phyloP scores from a whole-genome alignment of 1,140 invertebrate species.

The Anthonomus grandis region DNA sequence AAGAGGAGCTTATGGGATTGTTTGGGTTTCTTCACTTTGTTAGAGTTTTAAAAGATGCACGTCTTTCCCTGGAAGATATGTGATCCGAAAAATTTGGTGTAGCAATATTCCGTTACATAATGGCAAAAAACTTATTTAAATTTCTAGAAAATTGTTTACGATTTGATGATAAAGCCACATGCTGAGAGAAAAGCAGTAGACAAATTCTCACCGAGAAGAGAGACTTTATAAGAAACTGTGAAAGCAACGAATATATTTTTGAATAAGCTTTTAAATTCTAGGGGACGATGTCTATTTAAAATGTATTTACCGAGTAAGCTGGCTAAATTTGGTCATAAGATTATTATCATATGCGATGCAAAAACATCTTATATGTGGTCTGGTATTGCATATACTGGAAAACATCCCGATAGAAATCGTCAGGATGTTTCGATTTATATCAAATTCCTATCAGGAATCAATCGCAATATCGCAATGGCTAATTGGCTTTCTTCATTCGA shows the following conservation, averaged over 20 bases:
- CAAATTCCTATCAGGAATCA: too few species aligned
- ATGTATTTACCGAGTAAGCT: too few species aligned
- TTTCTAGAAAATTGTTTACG: slow-evolving; percentile 1
- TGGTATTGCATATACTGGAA: not conserved
- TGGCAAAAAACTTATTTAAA: not conserved
- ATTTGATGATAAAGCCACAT: slow-evolving; percentile 11
- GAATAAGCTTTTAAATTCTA: too few species aligned
- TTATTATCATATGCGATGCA: too few species aligned
- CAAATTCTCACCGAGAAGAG: slow-evolving; percentile 1
- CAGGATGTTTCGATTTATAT: not conserved
- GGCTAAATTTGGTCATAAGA: too few species aligned
- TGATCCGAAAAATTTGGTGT: slow-evolving; percentile 4
- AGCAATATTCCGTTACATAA: not conserved
- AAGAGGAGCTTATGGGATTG: too few species aligned
- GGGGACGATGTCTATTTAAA: too few species aligned
- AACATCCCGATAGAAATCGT: not conserved
- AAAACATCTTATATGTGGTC: not conserved
- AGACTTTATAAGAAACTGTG: slow-evolving; percentile 2
- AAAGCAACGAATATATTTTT: too few species aligned
- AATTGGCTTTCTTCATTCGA: not conserved
- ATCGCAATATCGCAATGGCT: not conserved
- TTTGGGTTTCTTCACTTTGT: too few species aligned
- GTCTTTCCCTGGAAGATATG: slow-evolving; percentile 8
- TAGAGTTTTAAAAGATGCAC: too few species aligned
- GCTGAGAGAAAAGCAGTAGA: not conserved